A percentile compares a stretch with the other conserved stretches of the same genome.
phyloP scores from a whole-genome alignment of 2,888 invertebrate genomes.

The Zeuzera pyrina region DNA sequence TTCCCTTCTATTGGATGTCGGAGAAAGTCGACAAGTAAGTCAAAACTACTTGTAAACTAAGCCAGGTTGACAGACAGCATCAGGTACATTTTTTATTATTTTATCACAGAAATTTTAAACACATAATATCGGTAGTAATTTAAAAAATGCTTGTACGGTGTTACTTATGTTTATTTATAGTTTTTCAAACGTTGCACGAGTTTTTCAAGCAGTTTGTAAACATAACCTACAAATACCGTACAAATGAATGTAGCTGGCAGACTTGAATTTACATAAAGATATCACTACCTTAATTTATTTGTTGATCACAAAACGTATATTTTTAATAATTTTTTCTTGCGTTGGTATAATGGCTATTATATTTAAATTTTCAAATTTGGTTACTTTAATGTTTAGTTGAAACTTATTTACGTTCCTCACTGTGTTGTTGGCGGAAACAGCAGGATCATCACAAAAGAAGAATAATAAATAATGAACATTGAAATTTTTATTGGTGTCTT shows the following conservation, averaged over 20 bases:
- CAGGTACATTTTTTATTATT: too few species aligned
- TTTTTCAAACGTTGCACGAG: constrained; percentile 16
- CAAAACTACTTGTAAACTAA: too few species aligned
- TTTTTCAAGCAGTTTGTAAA: constrained; percentile 54
- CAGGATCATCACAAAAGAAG: neutral
- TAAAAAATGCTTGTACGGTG: too few species aligned
- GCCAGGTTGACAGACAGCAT: too few species aligned
- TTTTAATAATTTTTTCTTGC: constrained; percentile 1
- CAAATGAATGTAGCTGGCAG: too few species aligned
- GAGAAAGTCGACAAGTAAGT: constrained; percentile 32
- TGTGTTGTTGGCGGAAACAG: too few species aligned
- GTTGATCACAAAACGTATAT: constrained; percentile 7
- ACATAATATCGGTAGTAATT: too few species aligned
- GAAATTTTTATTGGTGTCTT: too few species aligned
- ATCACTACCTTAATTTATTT: too few species aligned
- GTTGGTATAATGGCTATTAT: neutral
- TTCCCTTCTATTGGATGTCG: constrained; percentile 17
- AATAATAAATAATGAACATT: neutral
- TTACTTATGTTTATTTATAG: neutral
- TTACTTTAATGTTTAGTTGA: neutral
- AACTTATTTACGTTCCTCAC: neutral
- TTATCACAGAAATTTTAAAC: too few species aligned
- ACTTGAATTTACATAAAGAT: too few species aligned
- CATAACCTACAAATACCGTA: constrained; percentile 63
- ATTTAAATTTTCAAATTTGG: neutral